Evolutionary conservation across 2,113 vertebrate species (phyloP), one percentile per base, ranked within the genome.

Genomic region (Solea senegalensis): DNA sequence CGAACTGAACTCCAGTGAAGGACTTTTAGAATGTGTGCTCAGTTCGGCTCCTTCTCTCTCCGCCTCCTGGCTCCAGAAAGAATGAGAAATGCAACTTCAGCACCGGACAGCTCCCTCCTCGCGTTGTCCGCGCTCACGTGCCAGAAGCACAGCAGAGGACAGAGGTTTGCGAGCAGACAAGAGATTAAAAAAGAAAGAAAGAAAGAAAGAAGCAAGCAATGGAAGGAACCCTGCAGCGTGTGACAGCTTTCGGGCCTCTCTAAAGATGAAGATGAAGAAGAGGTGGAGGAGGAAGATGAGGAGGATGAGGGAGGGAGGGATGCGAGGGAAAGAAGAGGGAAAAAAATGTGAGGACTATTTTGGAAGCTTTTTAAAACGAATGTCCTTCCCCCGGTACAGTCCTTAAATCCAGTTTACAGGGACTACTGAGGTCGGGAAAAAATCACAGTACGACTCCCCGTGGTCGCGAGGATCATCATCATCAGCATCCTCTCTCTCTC

Each of bases 51-150:
- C 7, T 14, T 41, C 21, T 43, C 43, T 46, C 55, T 5, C 48
- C 53, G 49, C 16, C 51, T 28, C 49, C 50, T 61, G 60, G 28
- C 67, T 62, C 52, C 74, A 69, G n/a, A 51, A 59, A 58, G 57
- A 58, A 68, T 26, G 74, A 72, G 86, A 87, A 90, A 86, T 90
- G 86, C 90, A 94, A 93, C 89, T 94, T 94, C 93, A 94, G 95
- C 94, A 95, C 94, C 92, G 94, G 94, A 94, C 89, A 94, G 93
- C 93, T 95, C 91, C 92, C 83, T 74, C 16, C 80, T 80, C 49
- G 60, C 61, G 73, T 65, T 75, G 83, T 67, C 59, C 69, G 81
- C 15, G 80, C 86, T 84, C 60, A 49, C 45, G 21, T 14, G 45
- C 63, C 52, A 14, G 46, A 15, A 50, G 5, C 13, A 40, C 14